Base-by-base conservation (phyloP, 1,140 invertebrate genomes). In the Melitaea cinxia region DNA sequence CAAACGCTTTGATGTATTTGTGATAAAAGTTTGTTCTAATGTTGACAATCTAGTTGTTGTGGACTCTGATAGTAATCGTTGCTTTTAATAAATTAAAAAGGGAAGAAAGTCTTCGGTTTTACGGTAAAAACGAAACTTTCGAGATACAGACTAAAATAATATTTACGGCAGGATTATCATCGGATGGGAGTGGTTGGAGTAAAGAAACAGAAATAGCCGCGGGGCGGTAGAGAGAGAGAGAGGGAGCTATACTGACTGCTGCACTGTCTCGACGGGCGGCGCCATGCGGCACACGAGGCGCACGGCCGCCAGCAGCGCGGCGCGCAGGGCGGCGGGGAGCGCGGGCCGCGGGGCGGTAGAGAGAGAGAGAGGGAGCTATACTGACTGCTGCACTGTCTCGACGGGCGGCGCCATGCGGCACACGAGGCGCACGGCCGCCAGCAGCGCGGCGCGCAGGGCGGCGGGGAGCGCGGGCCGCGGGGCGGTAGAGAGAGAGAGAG, bases 381-480 rank as follows among this genome's bases (percentile, higher is more conserved):
- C 77, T 77, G 19, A 80, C 77, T 80, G 77, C 49, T 78, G 79
- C 47, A 65, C 67, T 3, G 72, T 49, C 47, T 86, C 81, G 33
- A 72, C 65, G 59, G 93, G 91, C 37, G 95, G 95, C 28, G 95
- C 94, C 57, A 96, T 82, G 56, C 93, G 92, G 67, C 85, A 93
- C 4, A 94, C 92, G 35, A 96, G 90, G 37, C 80, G 81, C 28
- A 96, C 93, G 42, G 84, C 82, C 59, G 85, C 79, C 28, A 83
- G 75, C 15, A 95, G 78, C 1, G 93, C 75, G 72, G 91, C 92
- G 52, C 88, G 83, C 6, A 96, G 49, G 39, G 94, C 77, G n/a
- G n/a, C n/a, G n/a, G n/a, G n/a, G n/a, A n/a, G 98, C 97, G 55
- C 93, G 92, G 91, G 98, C 98, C 83, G 97, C 95, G 70, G 95